These are phyloP conservation scores for Trogon melanurus DNA, from an alignment of 2,113 vertebrate species.

Conservation along the genomic window DNA sequence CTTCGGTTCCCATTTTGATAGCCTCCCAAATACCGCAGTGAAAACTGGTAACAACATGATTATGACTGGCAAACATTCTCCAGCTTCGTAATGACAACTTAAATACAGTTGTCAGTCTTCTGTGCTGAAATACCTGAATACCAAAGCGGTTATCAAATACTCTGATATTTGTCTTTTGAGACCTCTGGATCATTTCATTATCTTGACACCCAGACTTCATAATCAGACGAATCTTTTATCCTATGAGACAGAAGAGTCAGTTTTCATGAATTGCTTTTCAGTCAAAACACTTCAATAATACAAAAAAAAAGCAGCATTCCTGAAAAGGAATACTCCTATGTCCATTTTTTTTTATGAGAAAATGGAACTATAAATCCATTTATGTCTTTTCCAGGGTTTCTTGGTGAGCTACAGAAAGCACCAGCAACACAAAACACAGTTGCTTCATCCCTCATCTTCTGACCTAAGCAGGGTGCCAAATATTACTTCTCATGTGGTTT, in stretches of 20 bases:
- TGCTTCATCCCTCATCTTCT: neutral
- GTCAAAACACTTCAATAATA: neutral
- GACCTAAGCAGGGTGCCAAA: neutral
- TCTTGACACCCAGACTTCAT: conserved; percentile 7
- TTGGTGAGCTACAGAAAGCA: neutral
- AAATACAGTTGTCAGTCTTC: neutral
- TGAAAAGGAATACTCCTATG: neutral
- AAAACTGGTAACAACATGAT: neutral
- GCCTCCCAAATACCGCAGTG: neutral
- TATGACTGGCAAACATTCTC: neutral
- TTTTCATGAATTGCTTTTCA: neutral
- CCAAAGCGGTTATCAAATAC: neutral
- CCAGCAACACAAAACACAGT: neutral
- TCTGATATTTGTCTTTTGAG: neutral
- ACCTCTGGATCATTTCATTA: conserved; percentile 20
- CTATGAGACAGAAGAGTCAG: neutral
- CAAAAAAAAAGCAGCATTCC: neutral
- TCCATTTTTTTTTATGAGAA: neutral
- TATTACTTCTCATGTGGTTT: neutral
- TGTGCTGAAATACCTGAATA: neutral
- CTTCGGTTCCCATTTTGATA: neutral
- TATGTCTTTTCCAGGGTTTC: neutral
- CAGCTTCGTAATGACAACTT: neutral
- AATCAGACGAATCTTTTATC: neutral
- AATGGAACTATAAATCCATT: neutral